Conservation (phyloP, 2,888 invertebrate species). For the Minunthozetes semirufus region DNA sequence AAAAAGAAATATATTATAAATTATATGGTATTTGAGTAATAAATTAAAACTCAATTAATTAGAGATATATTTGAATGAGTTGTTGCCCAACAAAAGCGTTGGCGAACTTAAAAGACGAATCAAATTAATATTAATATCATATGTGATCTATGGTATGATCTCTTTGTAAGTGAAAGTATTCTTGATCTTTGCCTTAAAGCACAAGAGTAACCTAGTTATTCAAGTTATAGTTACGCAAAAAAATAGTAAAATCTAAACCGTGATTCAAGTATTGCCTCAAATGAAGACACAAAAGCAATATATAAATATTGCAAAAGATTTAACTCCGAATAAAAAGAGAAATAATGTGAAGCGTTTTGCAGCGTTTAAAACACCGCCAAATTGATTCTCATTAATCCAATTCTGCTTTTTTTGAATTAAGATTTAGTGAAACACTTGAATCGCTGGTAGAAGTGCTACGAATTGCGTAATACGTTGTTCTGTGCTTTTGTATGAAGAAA, state of each 20-base stretch:
- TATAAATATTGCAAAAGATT: not conserved
- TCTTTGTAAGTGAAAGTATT: not conserved
- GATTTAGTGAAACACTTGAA: not conserved
- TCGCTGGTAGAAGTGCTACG: not conserved
- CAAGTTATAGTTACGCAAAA: slow-evolving; percentile 14
- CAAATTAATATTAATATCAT: not conserved
- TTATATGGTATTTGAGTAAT: not conserved
- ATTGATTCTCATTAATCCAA: slow-evolving; percentile 18
- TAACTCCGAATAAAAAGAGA: not conserved
- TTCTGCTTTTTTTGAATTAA: not conserved
- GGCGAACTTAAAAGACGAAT: not conserved
- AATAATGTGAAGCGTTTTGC: not conserved
- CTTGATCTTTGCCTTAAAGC: not conserved
- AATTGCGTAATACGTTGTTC: not conserved
- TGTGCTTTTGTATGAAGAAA: not conserved
- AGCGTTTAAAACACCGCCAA: not conserved
- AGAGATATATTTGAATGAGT: not conserved
- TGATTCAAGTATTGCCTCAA: not conserved
- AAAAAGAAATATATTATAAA: not conserved
- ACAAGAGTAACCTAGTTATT: not conserved
- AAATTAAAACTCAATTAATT: not conserved
- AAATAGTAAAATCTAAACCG: not conserved
- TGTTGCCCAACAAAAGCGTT: slow-evolving; percentile 5
- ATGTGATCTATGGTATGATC: slow-evolving; percentile 14
- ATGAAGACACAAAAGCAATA: not conserved